Conservation (phyloP, 2,888 invertebrate species). For the Graphium colonna region DNA sequence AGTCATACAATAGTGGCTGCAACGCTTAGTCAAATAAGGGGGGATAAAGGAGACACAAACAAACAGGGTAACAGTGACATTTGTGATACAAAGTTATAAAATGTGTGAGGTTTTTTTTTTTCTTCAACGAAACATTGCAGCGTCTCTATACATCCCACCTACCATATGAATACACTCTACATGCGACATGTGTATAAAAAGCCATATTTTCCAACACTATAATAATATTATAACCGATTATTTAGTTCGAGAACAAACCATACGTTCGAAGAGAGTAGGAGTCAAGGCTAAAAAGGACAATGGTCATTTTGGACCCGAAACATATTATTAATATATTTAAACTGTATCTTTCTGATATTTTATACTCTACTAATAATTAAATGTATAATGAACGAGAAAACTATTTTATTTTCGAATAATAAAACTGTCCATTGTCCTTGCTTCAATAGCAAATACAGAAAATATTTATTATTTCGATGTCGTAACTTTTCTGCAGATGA, state of each 20-base stretch:
- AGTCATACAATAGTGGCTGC: conserved; percentile 66
- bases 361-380: conserved; percentile 8
- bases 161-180: conserved; percentile 65
- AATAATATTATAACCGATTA: conserved; percentile 47
- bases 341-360: conserved; percentile 6
- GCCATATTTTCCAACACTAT: conserved; percentile 61
- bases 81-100: conserved; percentile 33
- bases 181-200: conserved; percentile 66
- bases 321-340: conserved; percentile 22
- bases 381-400: conserved; percentile 12
- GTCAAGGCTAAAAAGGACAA: conserved; percentile 39
- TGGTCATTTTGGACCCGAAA: conserved; percentile 37
- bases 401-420: conserved; percentile 7
- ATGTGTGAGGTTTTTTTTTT: conserved; percentile 25
- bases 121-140: conserved; percentile 50
- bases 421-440: conserved; percentile 32
- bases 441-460: conserved; percentile 21
- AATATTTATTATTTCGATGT: conserved; percentile 44
- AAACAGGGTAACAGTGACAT: conserved; percentile 30
- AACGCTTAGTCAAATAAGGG: conserved; percentile 41
- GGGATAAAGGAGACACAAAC: conserved; percentile 22
- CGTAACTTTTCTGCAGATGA: conserved; percentile 41
- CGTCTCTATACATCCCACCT: conserved; percentile 58
- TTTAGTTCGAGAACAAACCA: conserved; percentile 25
- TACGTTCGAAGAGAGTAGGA: conserved; percentile 20